Conservation (phyloP, 2,888 invertebrate genomes). For the Sclerodermus sp. region DNA sequence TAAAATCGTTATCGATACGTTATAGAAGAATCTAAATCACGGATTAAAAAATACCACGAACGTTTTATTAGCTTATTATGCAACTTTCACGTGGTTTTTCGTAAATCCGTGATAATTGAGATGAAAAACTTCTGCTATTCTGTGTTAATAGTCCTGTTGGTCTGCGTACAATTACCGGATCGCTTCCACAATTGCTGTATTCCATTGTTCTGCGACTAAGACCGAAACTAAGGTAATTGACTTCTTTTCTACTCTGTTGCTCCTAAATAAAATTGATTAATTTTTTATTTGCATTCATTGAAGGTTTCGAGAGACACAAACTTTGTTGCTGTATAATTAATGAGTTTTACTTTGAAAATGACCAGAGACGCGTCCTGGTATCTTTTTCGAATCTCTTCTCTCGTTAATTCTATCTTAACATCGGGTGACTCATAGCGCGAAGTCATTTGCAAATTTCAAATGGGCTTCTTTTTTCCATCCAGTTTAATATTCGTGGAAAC, state of each 20-base stretch:
- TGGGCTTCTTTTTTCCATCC: no score
- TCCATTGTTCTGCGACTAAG: constrained; percentile 48
- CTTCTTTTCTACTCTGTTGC: constrained; percentile 34
- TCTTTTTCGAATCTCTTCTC: constrained; percentile 45
- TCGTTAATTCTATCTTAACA: constrained; percentile 31
- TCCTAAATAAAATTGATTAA: constrained; percentile 46
- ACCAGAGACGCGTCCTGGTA: constrained; percentile 51
- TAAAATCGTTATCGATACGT: no score
- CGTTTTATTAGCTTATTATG: constrained; percentile 32
- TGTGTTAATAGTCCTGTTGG: constrained; percentile 11
- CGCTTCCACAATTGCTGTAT: constrained; percentile 53
- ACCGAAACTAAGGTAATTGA: constrained; percentile 48
- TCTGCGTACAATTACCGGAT: constrained; percentile 44
- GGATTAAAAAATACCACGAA: not conserved
- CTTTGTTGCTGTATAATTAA: no score
- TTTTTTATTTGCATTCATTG: no score
- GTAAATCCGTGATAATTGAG: constrained; percentile 34
- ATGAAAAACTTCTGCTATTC: constrained; percentile 17
- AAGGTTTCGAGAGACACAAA: no score
- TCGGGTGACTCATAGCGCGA: constrained; percentile 45
- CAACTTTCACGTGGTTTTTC: constrained; percentile 40
- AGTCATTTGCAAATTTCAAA: constrained; percentile 39
- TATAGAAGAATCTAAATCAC: no score
- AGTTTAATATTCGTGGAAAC: no score
- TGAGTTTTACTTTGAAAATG: constrained; percentile 48